Evolutionary conservation across 53 echinoderm and acorn worm species (phyloP), one percentile per base, ranked within the genome.

Genomic region (Holothuria scabra): DNA sequence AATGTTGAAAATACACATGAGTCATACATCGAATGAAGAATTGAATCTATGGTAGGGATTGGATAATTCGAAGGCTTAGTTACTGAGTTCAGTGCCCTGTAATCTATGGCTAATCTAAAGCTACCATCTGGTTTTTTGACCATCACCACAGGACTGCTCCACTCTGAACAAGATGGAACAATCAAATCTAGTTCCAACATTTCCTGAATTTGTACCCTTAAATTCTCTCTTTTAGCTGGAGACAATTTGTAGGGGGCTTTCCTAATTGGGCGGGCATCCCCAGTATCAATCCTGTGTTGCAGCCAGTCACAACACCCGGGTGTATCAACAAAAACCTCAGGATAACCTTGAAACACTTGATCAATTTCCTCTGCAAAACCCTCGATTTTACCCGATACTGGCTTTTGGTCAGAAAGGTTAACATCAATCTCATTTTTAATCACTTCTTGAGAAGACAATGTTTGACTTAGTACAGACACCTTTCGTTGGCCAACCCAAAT

Each of bases 141-240:
- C 88, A 84, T 84, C 0, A 76, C 88, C 32, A 88, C 67, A 30
- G 88, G 88, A 58, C 83, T 72, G 16, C 72, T 41, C 88, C 88
- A 66, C 10, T 83, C 72, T 2, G 88, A 84, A 9, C 29, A 31
- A 6, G 88, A 88, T 31, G 83, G 88, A 31, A 58, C 76, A 67
- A 84, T 66, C 14, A 75, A n/a, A n/a, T n/a, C n/a, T n/a, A n/a
- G n/a, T n/a, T n/a, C n/a, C 76, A 35, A 65, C 84, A n/a, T 11
- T 10, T 31, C 84, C 30, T 31, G 84, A 3, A 35, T 3, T 35
- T 56, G 57, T 57, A 76, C 56, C n/a, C 18, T 76, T 57, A 76
- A 41, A 55, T 14, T 24, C 24, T 4, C 28, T 13, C 26, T n/a
- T 19, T 76, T 76, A 2, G 21, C 56, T 5, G 56, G 76, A 2